Conservation (phyloP, 2,888 invertebrate genomes). For the Lottia gigantea region DNA sequence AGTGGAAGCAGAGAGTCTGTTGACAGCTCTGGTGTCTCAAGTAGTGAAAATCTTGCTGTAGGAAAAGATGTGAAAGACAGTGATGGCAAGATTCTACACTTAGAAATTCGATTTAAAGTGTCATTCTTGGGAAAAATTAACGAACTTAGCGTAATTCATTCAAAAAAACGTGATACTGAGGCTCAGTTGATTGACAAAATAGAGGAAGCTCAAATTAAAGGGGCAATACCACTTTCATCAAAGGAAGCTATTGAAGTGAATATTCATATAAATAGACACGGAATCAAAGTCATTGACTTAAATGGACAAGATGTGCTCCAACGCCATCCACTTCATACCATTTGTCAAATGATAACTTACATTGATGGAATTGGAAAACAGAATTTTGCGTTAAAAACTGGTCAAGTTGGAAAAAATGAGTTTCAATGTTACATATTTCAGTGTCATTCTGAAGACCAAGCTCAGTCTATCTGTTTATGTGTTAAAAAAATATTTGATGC, state of each 20-base stretch:
- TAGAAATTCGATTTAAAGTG: conserved; percentile 36
- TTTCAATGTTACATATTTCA: conserved; percentile 65
- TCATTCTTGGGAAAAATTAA: conserved; percentile 57
- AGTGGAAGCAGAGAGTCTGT: conserved; percentile 31
- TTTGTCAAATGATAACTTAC: conserved; percentile 64
- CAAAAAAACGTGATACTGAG: conserved; percentile 57
- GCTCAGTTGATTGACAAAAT: conserved; percentile 64
- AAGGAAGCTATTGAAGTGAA: conserved; percentile 58
- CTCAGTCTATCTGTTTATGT: conserved; percentile 56
- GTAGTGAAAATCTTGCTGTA: conserved; percentile 41
- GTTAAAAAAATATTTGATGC: conserved; percentile 58
- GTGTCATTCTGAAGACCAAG: conserved; percentile 61
- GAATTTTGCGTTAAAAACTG: conserved; percentile 63
- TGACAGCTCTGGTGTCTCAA: conserved; percentile 33
- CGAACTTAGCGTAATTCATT: conserved; percentile 57
- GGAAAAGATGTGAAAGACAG: conserved; percentile 41
- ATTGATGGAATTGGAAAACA: conserved; percentile 60
- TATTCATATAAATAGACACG: conserved; percentile 60
- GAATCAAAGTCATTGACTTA: conserved; percentile 59
- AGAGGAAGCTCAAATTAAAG: conserved; percentile 66
- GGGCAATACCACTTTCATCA: conserved; percentile 54
- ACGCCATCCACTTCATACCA: conserved; percentile 63
- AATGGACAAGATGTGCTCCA: conserved; percentile 62
- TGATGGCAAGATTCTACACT: conserved; percentile 42
- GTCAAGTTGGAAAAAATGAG: conserved; percentile 52